These are phyloP conservation scores for Telmatochromis sp. DNA, from an alignment of 2,113 vertebrate species.

Conservation along the genomic window DNA sequence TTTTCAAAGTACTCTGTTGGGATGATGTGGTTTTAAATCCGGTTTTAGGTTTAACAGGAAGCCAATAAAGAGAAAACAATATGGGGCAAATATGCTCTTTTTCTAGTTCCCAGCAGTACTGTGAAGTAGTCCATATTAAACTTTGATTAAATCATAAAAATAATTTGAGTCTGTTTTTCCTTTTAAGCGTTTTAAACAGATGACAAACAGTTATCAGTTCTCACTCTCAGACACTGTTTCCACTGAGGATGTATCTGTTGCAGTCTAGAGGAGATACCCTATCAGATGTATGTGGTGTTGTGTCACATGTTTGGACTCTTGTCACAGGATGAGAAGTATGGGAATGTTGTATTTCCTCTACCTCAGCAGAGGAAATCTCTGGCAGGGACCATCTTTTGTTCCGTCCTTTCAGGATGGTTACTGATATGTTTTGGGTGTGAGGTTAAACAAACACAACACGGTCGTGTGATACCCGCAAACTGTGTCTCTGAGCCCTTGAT, in stretches of 20 bases:
- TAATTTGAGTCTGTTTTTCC: neutral
- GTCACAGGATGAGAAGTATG: constrained; percentile 34
- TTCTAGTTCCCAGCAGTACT: neutral
- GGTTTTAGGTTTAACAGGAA: neutral
- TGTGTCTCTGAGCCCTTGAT: neutral
- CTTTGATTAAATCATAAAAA: neutral
- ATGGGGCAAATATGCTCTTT: neutral
- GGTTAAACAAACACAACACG: constrained; percentile 3
- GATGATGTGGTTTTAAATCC: neutral
- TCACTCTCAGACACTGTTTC: constrained; percentile 30
- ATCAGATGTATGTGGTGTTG: neutral
- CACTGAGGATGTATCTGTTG: constrained; percentile 61
- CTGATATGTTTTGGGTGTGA: constrained; percentile 13
- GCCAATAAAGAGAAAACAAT: neutral
- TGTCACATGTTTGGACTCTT: constrained; percentile 21
- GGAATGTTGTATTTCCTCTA: constrained; percentile 49
- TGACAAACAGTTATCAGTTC: neutral
- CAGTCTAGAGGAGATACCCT: constrained; percentile 12
- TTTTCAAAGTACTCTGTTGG: neutral
- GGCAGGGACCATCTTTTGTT: constrained; percentile 49
- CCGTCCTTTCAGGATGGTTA: constrained; percentile 9
- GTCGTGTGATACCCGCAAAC: neutral
- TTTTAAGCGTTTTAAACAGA: neutral
- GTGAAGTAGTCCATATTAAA: rapidly evolving
- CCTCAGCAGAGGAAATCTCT: constrained; percentile 41